Base-by-base conservation (phyloP, 2,888 invertebrate species). In the Biston betularia region DNA sequence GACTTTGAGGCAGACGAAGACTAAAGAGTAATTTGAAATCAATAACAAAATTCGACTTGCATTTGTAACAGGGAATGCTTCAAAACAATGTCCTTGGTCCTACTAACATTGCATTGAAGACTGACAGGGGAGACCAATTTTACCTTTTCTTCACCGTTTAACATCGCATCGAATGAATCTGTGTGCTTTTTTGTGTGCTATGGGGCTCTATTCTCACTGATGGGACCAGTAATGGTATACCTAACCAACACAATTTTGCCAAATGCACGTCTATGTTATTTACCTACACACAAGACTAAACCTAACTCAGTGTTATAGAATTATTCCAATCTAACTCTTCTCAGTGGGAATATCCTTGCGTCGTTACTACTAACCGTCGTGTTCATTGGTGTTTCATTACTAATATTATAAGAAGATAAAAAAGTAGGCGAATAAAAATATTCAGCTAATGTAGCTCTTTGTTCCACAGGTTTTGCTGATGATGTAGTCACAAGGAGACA, bases 401-500 rank as follows among this genome's bases (percentile, higher is more conserved):
- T 65, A 57, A 68, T 48, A n/a, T 33, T 53, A 34, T n/a, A 46
- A 52, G 7, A 46, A 34, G n/a, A 6, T 8, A n/a, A n/a, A n/a
- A n/a, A n/a, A n/a, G 7, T 33, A 38, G 6, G 6, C 45, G 14
- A 8, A 14, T 15, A 11, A 11, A 10, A 35, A 40, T 10, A 53
- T n/a, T 46, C 8, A 9, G n/a, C 55, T 63, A 2, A 55, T 45
- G n/a, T 45, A 46, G 10, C 6, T 12, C 64, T 74, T 77, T 73
- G 77, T 69, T 82, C 69, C 34, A 77, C 89, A 94, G 94, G 94
- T 85, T 93, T 94, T 89, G 93, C 93, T 79, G 94, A 94, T 79
- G 94, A 94, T 82, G 82, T 93, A 79, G 94, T 94, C 72, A 93
- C 93, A 38, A 88, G 93, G 84, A 87, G 94, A 85, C 93, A 93